Percentiles rank a stretch among this genome's conserved stretches.
Evolutionary conservation across 2,797 vertebrate species (phyloP).

Genomic region (Rhabdomys pumilio): DNA sequence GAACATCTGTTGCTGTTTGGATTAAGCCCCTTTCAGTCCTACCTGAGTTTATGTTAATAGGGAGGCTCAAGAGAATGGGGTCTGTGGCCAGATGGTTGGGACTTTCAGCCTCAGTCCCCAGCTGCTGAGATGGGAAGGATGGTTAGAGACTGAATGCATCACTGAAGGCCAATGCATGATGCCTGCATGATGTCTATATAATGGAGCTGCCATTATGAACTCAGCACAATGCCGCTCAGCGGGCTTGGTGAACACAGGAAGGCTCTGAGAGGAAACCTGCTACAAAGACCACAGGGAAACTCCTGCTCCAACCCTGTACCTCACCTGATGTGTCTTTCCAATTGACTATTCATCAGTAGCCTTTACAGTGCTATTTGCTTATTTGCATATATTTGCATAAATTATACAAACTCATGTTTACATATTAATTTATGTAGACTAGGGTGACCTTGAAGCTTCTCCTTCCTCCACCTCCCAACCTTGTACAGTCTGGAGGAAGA

Average conservation of each 20-base stretch:
- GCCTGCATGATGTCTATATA: not conserved
- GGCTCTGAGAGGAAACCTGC: no score
- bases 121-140: no score
- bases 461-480: not conserved
- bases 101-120: not conserved
- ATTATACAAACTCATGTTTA: not conserved
- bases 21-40: not conserved
- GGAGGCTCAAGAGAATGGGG: not conserved
- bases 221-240: not conserved
- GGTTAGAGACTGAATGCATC: not conserved
- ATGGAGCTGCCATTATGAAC: not conserved
- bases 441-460: not conserved
- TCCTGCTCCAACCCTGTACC: not conserved
- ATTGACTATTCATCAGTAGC: not conserved
- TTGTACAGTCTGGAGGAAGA: not conserved
- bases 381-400: not conserved
- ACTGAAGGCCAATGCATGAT: not conserved
- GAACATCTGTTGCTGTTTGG: constrained; percentile 42
- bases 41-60: constrained; percentile 33
- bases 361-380: not conserved
- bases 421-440: not conserved
- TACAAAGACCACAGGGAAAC: not conserved
- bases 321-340: not conserved
- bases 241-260: not conserved
- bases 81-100: not conserved